Evolutionary conservation across 1,140 invertebrate genomes (phyloP).

Genomic region (Berghia stephanieae): DNA sequence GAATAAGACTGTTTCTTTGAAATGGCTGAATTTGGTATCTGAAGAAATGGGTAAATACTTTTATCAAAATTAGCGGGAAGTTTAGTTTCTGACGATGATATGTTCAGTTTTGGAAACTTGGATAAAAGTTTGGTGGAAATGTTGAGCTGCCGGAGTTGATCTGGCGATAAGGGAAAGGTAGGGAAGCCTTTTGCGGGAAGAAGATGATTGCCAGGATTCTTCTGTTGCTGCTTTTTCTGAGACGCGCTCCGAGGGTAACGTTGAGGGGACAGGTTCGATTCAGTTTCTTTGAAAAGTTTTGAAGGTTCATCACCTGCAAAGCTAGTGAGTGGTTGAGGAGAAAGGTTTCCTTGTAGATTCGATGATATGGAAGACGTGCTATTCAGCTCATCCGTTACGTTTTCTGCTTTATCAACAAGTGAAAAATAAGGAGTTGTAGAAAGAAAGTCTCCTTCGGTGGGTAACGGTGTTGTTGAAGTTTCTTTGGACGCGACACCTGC

Average conservation of each 20-base stretch:
- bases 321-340: not conserved
- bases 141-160: conserved; percentile 11
- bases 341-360: not conserved
- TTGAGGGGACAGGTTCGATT: not conserved
- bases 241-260: not conserved
- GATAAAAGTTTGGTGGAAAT: conserved; percentile 19
- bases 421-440: too few relatives aligned
- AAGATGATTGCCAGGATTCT: too few relatives aligned
- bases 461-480: too few relatives aligned
- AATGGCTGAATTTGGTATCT: not conserved
- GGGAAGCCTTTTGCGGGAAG: too few relatives aligned
- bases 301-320: not conserved
- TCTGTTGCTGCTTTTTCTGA: not conserved
- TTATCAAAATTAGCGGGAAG: too few relatives aligned
- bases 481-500: too few relatives aligned
- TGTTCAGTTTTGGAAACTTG: conserved; percentile 15
- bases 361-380: too few relatives aligned
- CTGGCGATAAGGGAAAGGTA: not conserved
- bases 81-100: too few relatives aligned
- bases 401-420: too few relatives aligned
- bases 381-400: too few relatives aligned
- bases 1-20: not conserved
- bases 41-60: conserved; percentile 7
- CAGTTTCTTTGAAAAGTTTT: not conserved
- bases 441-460: too few relatives aligned